Percentiles rank a stretch among this genome's conserved stretches.
Evolutionary conservation across 2,888 invertebrate species (phyloP).

Genomic region (Leptinotarsa rubiginosa): DNA sequence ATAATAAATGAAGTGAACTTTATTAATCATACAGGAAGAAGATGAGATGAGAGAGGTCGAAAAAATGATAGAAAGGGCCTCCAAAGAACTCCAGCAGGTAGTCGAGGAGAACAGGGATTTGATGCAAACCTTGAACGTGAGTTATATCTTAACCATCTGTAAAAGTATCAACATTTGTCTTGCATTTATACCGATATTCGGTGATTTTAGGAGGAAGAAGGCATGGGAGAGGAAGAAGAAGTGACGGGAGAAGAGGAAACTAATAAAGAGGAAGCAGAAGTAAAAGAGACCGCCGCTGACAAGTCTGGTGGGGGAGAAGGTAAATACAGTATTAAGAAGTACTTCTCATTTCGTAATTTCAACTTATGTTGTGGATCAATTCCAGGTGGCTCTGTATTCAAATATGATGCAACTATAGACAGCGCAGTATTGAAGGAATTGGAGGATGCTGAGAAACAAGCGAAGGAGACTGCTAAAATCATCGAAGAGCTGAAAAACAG

Average conservation of each 20-base stretch:
- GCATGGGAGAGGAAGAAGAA: slow-evolving; percentile 32
- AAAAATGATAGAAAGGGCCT: slow-evolving; percentile 58
- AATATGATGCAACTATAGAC: slow-evolving; percentile 56
- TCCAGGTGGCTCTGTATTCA: slow-evolving; percentile 40
- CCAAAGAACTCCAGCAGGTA: slow-evolving; percentile 57
- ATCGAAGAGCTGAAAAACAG: slow-evolving; percentile 64
- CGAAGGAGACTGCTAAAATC: slow-evolving; percentile 66
- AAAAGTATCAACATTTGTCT: not conserved
- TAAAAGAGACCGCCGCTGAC: not conserved
- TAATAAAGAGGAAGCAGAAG: not conserved
- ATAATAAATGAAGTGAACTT: too few relatives aligned
- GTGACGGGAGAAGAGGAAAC: not conserved
- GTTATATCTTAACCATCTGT: not conserved
- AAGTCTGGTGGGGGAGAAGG: slow-evolving; percentile 10
- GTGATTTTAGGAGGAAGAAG: slow-evolving; percentile 22
- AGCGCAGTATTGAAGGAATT: slow-evolving; percentile 64
- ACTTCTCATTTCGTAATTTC: too few relatives aligned
- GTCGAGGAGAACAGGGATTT: slow-evolving; percentile 57
- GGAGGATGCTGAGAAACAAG: slow-evolving; percentile 67
- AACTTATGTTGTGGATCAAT: not conserved
- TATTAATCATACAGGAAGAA: slow-evolving; percentile 32
- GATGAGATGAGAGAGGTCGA: slow-evolving; percentile 61
- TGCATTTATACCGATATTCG: too few relatives aligned
- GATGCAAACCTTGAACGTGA: slow-evolving; percentile 48
- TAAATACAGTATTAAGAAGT: not conserved